Base-by-base conservation (phyloP, 2,113 vertebrate species). In the Corythornis cristatus region DNA sequence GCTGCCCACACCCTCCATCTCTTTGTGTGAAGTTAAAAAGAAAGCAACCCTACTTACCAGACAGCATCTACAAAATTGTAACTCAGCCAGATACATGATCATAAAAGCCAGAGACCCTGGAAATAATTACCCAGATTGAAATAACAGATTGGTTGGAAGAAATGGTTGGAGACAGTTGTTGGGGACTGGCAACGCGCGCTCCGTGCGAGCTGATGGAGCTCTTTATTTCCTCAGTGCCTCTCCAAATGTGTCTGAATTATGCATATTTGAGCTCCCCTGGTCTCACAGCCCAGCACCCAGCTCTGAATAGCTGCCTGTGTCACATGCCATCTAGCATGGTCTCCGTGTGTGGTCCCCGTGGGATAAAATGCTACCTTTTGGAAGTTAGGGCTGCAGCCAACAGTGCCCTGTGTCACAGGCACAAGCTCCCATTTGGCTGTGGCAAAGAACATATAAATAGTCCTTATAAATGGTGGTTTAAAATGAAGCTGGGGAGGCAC, bases 91-190 rank as follows among this genome's bases (percentile, higher is more conserved):
- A 87, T 84, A 78, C 57, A 78, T 83, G 72, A 58, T 86, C 95
- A 91, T 96, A 93, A 94, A 93, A 96, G 68, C 94, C 95, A 96
- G 95, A 91, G 87, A 95, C 93, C 95, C 93, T 96, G 94, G 93
- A 95, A 96, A 95, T 95, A 93, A 95, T 96, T 95, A 94, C 93
- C 74, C 87, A 95, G 96, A 95, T 95, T 95, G 91, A 95, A 96
- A 91, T 93, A 95, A 96, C 95, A 96, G 89, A 95, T 92, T 88
- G 87, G 75, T 91, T 96, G 93, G 93, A 93, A 96, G 85, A 88
- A 90, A 57, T 86, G 93, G 94, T 86, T 93, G 89, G 89, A 96
- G 95, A 77, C 79, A 25, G 64, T 77, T 95, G 79, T 81, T 74
- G 56, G n/a, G 82, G 88, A 83, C 74, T 93, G 96, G 95, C 94